These are phyloP conservation scores for Drosophila lacteicornis DNA, from an alignment of 1,140 invertebrate genomes.

Conservation along the genomic window DNA sequence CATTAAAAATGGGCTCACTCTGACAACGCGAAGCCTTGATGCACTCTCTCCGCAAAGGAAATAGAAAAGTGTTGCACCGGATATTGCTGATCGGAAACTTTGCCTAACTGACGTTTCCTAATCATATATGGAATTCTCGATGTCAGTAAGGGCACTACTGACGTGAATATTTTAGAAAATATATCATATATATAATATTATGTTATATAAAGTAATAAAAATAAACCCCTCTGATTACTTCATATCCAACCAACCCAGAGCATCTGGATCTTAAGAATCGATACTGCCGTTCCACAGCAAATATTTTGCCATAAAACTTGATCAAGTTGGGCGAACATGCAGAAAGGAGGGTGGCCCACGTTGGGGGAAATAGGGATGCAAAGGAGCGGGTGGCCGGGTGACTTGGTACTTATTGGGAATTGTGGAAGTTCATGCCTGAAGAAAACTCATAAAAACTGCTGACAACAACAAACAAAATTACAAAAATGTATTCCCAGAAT, in stretches of 20 bases:
- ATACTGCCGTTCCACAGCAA: slow-evolving; percentile 7
- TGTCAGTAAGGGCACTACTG: no score
- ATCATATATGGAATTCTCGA: not conserved
- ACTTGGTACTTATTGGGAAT: slow-evolving; percentile 54
- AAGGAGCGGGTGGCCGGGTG: not conserved
- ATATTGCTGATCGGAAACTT: slow-evolving; percentile 39
- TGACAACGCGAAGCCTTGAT: slow-evolving; percentile 30
- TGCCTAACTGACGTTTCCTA: slow-evolving; percentile 8
- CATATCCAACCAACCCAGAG: not conserved
- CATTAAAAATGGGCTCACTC: slow-evolving; percentile 44
- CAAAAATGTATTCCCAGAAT: slow-evolving; percentile 51
- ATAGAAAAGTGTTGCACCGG: slow-evolving; percentile 13
- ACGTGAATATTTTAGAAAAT: no score
- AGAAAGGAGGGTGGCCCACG: slow-evolving; percentile 1
- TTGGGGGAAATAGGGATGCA: not conserved
- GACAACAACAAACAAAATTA: slow-evolving; percentile 55
- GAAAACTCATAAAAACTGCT: slow-evolving; percentile 58
- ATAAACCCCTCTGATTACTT: not conserved
- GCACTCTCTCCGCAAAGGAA: slow-evolving; percentile 44
- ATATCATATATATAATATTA: not conserved
- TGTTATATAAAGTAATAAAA: no score
- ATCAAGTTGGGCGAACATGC: slow-evolving; percentile 46
- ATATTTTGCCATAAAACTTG: slow-evolving; percentile 49
- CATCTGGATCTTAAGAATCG: not conserved
- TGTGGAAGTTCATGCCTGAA: slow-evolving; percentile 46